Evolutionary conservation across 2,113 vertebrate genomes (phyloP), one percentile per base, ranked within the genome.

Genomic region (Camelus bactrianus): DNA sequence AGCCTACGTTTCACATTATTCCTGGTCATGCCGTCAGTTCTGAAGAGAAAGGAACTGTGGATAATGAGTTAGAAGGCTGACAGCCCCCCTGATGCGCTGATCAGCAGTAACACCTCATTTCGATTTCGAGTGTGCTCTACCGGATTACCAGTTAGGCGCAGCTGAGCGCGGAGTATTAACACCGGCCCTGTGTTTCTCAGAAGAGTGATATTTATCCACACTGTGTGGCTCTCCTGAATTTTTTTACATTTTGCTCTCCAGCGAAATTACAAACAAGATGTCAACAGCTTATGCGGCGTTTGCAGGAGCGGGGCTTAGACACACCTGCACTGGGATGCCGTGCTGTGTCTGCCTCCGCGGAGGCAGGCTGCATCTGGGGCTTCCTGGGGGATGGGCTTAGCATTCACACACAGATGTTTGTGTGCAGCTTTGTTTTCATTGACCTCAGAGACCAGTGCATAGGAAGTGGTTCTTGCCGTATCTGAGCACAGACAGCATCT

Each of bases 101-200:
- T 98, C 98, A 96, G 97, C 98, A 98, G 98, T 99, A 99, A 99
- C 99, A 98, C 99, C 98, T 98, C 98, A 99, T 99, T 99, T 99
- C 97, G 98, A 99, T 99, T 99, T 99, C 87, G 97, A 99, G 98
- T 99, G 99, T 99, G 98, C 97, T 98, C 52, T 99, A 98, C 98
- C 99, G 99, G 99, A 99, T 99, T 99, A 99, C 98, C 98, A 98
- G 98, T 98, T 96, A 98, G 98, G 98, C 98, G 97, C 96, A 98
- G 97, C 97, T 96, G 97, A 98, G 98, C 97, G 98, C 97, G 98
- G 93, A 98, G 98, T 98, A 98, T 98, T 99, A 98, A 98, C 97
- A 92, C 98, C 97, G 98, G 94, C 97, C 98, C 16, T 97, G 96
- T 98, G 98, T 97, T 98, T 98, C 98, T 98, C 94, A 91, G 85